Percentiles rank a stretch among this genome's conserved stretches.
Evolutionary conservation across 2,797 vertebrate species (phyloP).

Genomic region (Esox lucius): DNA sequence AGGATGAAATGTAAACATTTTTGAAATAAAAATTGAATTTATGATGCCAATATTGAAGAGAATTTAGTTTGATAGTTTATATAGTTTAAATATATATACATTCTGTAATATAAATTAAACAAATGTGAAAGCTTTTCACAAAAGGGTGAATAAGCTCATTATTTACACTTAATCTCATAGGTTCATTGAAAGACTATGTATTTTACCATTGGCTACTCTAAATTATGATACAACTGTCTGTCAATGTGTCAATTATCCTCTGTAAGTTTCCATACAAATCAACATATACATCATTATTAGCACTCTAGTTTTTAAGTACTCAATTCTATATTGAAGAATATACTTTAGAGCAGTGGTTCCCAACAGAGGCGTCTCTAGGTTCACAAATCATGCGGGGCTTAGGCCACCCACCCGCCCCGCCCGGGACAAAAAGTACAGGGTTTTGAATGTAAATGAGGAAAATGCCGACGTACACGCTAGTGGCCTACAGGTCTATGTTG

Average conservation of each 20-base stretch:
- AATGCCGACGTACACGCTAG: too few relatives aligned
- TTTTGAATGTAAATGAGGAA: too few relatives aligned
- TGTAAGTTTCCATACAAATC: not conserved
- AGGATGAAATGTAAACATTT: too few relatives aligned
- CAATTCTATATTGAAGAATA: too few relatives aligned
- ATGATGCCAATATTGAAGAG: conserved; percentile 21
- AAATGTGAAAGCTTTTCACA: conserved; percentile 52
- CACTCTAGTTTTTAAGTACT: not conserved
- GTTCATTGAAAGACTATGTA: conserved; percentile 43
- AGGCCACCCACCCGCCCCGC: too few relatives aligned
- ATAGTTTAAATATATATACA: too few relatives aligned
- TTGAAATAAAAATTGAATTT: conserved; percentile 36
- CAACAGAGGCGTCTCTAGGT: too few relatives aligned
- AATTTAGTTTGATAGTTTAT: conserved; percentile 6
- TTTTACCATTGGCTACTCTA: conserved; percentile 27
- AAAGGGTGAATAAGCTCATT: conserved; percentile 27
- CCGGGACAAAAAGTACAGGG: too few relatives aligned
- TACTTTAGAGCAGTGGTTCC: too few relatives aligned
- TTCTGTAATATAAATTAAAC: conserved; percentile 42
- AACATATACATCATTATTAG: not conserved
- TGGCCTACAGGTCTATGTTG: too few relatives aligned
- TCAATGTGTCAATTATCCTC: not conserved
- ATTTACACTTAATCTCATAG: conserved; percentile 17
- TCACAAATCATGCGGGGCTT: too few relatives aligned
- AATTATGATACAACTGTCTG: conserved; percentile 5